Evolutionary conservation across 2,797 vertebrate species (phyloP).

Genomic region (Enteromius treurensis): DNA sequence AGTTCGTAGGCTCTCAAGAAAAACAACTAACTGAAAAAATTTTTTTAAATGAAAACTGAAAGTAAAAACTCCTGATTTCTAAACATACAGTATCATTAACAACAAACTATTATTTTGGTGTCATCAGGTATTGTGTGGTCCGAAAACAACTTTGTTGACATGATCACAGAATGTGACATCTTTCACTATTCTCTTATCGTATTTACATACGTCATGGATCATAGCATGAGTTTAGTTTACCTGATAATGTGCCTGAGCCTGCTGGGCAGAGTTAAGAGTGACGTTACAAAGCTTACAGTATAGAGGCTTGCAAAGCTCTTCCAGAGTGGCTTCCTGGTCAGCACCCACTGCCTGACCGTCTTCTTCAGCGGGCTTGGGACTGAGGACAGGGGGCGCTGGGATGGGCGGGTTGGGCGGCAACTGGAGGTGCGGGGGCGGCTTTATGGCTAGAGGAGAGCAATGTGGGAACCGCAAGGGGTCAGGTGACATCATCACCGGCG

Average conservation of each 20-base stretch:
- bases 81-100: not conserved
- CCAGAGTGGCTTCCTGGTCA: slow-evolving; percentile 88
- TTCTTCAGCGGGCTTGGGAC: slow-evolving; percentile 82
- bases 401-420: slow-evolving; percentile 70
- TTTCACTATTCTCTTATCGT: not conserved
- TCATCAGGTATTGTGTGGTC: not conserved
- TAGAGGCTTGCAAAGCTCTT: slow-evolving; percentile 95
- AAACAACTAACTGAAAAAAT: slow-evolving; percentile 16
- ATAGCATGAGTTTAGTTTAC: slow-evolving; percentile 71
- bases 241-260: slow-evolving; percentile 99
- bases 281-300: slow-evolving; percentile 99
- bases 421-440: slow-evolving; percentile 70
- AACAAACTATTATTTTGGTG: not conserved
- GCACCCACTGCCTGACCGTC: slow-evolving; percentile 77
- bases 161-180: not conserved
- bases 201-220: not conserved
- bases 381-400: slow-evolving; percentile 65
- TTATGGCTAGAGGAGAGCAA: slow-evolving; percentile 67
- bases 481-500: slow-evolving; percentile 66
- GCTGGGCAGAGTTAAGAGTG: slow-evolving; percentile 95
- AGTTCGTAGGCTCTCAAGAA: not conserved
- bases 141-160: slow-evolving; percentile 4
- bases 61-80: not conserved
- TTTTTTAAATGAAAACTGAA: slow-evolving; percentile 6
- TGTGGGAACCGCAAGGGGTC: slow-evolving; percentile 68